phyloP scores from a whole-genome alignment of 2,888 invertebrate genomes.

The Eupithecia insigniata region DNA sequence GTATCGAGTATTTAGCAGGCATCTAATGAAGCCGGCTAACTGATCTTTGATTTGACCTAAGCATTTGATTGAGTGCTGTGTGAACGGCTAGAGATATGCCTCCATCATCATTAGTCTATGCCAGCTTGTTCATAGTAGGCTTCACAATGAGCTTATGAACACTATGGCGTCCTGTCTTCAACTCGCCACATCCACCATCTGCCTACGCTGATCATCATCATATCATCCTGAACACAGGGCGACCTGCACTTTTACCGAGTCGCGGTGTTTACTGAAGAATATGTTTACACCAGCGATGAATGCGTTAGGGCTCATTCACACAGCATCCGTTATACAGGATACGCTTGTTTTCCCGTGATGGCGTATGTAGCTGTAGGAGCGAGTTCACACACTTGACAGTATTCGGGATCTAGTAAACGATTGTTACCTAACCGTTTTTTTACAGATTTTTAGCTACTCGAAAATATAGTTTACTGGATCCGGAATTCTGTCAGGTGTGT shows the following conservation, averaged over 20 bases:
- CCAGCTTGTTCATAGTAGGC: not conserved
- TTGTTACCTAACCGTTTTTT: no score
- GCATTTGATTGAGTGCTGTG: conserved; percentile 49
- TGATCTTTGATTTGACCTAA: conserved; percentile 42
- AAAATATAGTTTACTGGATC: no score
- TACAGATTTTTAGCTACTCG: no score
- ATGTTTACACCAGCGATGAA: not conserved
- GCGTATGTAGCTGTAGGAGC: no score
- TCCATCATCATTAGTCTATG: not conserved
- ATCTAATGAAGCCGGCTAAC: conserved; percentile 54
- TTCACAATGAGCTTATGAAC: no score
- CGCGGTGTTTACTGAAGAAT: not conserved
- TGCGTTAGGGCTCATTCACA: no score
- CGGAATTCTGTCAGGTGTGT: no score
- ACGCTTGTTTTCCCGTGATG: no score
- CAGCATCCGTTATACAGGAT: no score
- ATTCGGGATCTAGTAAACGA: no score
- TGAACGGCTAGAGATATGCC: conserved; percentile 27
- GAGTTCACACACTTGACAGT: no score
- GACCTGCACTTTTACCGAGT: not conserved
- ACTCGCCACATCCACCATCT: not conserved
- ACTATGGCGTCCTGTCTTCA: not conserved
- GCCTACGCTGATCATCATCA: not conserved
- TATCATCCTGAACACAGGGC: not conserved
- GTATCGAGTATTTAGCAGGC: conserved; percentile 55